phyloP scores from a whole-genome alignment of 2,888 invertebrate genomes.

The Luperina nickerlii region DNA sequence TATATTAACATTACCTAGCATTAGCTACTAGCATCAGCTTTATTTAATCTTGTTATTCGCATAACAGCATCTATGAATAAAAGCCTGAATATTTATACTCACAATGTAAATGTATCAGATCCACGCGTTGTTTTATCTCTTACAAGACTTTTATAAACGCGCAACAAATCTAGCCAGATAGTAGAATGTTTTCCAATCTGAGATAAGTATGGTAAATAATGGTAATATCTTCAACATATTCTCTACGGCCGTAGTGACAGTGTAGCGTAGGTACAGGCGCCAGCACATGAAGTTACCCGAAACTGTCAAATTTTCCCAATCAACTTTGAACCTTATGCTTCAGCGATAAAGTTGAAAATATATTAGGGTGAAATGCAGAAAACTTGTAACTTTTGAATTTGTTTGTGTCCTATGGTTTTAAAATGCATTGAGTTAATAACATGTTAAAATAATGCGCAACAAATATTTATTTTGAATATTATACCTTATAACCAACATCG shows the following conservation, averaged over 20 bases:
- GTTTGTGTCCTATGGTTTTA: no score
- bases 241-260: constrained; percentile 7
- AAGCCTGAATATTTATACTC: not conserved
- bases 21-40: not conserved
- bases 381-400: no score
- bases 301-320: no score
- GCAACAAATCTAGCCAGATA: constrained; percentile 31
- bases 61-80: constrained; percentile 18
- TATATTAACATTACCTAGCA: not conserved
- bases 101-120: constrained; percentile 31
- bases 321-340: no score
- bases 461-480: no score
- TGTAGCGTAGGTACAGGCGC: not conserved
- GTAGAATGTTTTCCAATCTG: constrained; percentile 51
- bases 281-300: no score
- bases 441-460: no score
- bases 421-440: no score
- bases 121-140: constrained; percentile 36
- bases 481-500: no score
- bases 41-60: constrained; percentile 12
- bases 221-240: constrained; percentile 50
- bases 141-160: constrained; percentile 48
- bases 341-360: no score
- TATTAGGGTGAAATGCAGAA: no score
- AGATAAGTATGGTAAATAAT: constrained; percentile 51